Percentiles rank a stretch among this genome's conserved stretches.
phyloP scores from a whole-genome alignment of 37 sponge, comb jelly and placozoan species.

The Lycopodina hypogea region DNA sequence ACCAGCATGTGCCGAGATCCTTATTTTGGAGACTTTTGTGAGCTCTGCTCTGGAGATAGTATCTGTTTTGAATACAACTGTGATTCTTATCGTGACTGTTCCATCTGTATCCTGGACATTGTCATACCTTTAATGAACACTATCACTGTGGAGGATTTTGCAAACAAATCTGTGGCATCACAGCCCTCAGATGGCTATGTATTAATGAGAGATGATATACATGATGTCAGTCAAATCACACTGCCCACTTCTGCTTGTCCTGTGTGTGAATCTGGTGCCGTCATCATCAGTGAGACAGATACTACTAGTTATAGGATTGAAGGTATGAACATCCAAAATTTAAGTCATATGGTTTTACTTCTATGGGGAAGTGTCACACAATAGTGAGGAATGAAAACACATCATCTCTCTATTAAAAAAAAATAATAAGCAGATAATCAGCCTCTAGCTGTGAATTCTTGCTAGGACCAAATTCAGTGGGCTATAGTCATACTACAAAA shows the following conservation, averaged over 20 bases:
- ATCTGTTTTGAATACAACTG: slow-evolving; percentile 14
- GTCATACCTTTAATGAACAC: background rate
- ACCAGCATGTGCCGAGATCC: slow-evolving; percentile 19
- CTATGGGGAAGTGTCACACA: too few relatives aligned
- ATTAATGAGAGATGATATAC: background rate
- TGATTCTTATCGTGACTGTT: background rate
- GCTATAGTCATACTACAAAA: too few relatives aligned
- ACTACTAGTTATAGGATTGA: slow-evolving; percentile 8
- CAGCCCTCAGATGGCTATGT: background rate
- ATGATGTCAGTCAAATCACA: background rate
- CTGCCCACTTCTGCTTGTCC: background rate
- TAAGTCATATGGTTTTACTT: too few relatives aligned
- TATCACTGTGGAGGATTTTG: background rate
- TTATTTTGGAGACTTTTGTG: slow-evolving; percentile 38
- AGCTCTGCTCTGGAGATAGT: slow-evolving; percentile 14
- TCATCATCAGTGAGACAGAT: slow-evolving; percentile 28
- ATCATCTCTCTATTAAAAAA: too few relatives aligned
- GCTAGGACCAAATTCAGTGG: too few relatives aligned
- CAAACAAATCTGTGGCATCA: background rate
- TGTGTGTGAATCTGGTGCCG: background rate
- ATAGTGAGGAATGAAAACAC: too few relatives aligned
- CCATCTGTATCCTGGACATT: slow-evolving; percentile 10
- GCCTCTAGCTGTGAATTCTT: too few relatives aligned
- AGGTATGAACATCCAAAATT: slow-evolving; percentile 3
- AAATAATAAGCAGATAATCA: too few relatives aligned